phyloP scores from a whole-genome alignment of 1,140 invertebrate genomes.

The Geopemphigus sp. region DNA sequence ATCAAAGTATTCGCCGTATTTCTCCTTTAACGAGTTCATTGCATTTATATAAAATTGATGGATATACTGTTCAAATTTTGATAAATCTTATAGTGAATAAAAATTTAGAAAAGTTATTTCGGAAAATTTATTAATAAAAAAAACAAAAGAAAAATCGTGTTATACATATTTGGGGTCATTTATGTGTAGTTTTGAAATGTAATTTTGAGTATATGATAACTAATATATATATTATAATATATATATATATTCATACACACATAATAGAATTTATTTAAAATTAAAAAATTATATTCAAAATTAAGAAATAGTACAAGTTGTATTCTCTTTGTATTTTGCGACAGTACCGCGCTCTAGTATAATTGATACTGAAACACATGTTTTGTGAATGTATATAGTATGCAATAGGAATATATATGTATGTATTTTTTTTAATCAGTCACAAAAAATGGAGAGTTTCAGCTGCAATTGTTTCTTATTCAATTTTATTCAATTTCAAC shows the following conservation, averaged over 20 bases:
- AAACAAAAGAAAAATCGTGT: too few relatives aligned
- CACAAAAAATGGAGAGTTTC: constrained; percentile 49
- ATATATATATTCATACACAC: too few relatives aligned
- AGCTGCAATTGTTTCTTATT: constrained; percentile 42
- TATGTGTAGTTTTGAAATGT: too few relatives aligned
- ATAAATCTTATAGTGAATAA: background rate
- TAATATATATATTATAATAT: too few relatives aligned
- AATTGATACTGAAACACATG: constrained; percentile 49
- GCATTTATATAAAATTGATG: background rate
- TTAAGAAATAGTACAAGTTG: background rate
- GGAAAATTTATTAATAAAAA: too few relatives aligned
- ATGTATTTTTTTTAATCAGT: constrained; percentile 45
- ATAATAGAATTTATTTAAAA: too few relatives aligned
- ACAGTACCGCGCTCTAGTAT: constrained; percentile 37
- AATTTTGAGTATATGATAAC: too few relatives aligned
- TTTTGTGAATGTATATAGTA: constrained; percentile 34
- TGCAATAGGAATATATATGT: constrained; percentile 27
- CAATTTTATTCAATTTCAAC: constrained; percentile 44
- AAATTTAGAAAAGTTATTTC: too few relatives aligned
- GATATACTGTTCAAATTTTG: background rate
- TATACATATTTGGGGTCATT: too few relatives aligned
- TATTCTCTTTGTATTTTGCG: constrained; percentile 37
- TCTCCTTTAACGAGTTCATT: background rate
- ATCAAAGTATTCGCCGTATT: background rate
- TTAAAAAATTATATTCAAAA: too few relatives aligned